phyloP scores from a whole-genome alignment of 2,113 vertebrate species.

The Anser cygnoides region DNA sequence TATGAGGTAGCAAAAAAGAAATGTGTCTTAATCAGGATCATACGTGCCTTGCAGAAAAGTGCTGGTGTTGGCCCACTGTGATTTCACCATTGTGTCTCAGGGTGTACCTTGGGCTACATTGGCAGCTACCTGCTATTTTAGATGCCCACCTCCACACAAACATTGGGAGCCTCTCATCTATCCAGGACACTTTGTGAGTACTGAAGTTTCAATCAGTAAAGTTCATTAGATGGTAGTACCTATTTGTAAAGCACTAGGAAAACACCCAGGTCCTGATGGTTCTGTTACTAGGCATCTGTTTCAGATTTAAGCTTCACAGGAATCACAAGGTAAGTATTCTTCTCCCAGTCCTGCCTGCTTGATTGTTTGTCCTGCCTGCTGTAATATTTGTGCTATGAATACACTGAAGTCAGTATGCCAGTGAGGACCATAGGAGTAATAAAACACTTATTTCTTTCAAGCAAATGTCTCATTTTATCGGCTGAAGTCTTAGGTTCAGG shows the following conservation, averaged over 20 bases:
- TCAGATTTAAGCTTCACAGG: background rate
- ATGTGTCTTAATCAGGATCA: background rate
- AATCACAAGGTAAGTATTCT: background rate
- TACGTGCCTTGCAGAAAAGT: background rate
- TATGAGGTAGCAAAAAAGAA: background rate
- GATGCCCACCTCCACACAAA: background rate
- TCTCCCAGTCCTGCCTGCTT: background rate
- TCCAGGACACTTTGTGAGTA: background rate
- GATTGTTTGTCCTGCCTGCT: background rate
- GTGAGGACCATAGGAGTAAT: background rate
- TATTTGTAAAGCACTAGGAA: background rate
- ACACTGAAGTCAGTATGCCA: background rate
- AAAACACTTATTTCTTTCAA: background rate
- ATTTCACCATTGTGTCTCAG: background rate
- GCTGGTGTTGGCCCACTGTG: background rate
- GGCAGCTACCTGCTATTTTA: background rate
- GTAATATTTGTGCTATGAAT: background rate
- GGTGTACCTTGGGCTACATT: background rate
- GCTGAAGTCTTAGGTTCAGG: background rate
- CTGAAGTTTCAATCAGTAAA: background rate
- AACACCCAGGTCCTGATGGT: background rate
- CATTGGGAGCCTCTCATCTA: background rate
- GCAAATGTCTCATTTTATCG: background rate
- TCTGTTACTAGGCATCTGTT: background rate
- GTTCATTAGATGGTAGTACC: background rate